phyloP scores from a whole-genome alignment of 2,797 vertebrate species.

The Chiloscyllium punctatum region DNA sequence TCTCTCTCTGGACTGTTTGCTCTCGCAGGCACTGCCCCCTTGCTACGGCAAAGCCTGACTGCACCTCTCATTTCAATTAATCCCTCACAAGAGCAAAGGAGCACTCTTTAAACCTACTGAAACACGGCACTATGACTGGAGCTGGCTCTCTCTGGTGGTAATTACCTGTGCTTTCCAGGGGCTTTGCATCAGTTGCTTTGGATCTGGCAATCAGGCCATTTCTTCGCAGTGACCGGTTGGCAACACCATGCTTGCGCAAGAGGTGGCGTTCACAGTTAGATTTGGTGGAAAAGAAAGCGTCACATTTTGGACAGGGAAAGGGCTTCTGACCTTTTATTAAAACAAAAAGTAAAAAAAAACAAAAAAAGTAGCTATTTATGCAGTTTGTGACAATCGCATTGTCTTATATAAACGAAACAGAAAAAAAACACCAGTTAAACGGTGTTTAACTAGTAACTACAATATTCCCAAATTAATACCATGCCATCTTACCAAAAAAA shows the following conservation, averaged over 20 bases:
- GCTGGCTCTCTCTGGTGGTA: constrained; percentile 23
- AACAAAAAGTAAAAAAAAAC: constrained; percentile 30
- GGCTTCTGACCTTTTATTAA: constrained; percentile 70
- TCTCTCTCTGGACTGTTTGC: not conserved
- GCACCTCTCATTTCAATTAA: not conserved
- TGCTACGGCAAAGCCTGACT: not conserved
- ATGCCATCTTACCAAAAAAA: not conserved
- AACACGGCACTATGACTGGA: not conserved
- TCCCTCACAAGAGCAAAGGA: not conserved
- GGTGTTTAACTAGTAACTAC: constrained; percentile 11
- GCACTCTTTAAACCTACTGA: not conserved
- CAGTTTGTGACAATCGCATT: constrained; percentile 35
- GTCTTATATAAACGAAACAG: not conserved
- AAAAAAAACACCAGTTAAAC: not conserved
- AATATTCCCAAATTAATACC: not conserved
- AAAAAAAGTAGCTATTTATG: constrained; percentile 31
- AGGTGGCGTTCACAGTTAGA: constrained; percentile 85
- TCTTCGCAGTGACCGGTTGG: constrained; percentile 66
- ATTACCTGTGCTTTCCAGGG: constrained; percentile 64
- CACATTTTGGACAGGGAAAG: constrained; percentile 73
- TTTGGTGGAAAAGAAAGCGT: constrained; percentile 79
- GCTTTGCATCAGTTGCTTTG: constrained; percentile 64
- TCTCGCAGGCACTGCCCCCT: not conserved
- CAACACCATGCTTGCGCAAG: constrained; percentile 73
- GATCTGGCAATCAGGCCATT: constrained; percentile 60